A percentile compares a stretch with the other conserved stretches of the same genome.
phyloP scores from a whole-genome alignment of 2,888 invertebrate species.

The Molorchus minor region DNA sequence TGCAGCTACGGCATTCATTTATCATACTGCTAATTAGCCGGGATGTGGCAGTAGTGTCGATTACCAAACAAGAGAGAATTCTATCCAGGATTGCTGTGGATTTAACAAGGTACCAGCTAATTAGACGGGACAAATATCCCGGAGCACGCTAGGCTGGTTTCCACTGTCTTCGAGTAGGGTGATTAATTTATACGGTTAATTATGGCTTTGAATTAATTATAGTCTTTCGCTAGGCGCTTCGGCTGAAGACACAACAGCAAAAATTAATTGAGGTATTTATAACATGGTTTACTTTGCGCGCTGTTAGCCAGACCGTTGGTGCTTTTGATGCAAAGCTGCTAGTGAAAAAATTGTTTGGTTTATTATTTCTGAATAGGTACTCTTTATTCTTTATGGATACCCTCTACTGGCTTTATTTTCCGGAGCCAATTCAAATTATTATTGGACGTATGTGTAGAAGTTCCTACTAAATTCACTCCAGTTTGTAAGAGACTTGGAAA shows the following conservation, averaged over 20 bases:
- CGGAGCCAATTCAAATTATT: too few species aligned
- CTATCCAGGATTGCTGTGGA: slow-evolving; percentile 33
- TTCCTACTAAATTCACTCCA: too few species aligned
- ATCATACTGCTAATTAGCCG: slow-evolving; percentile 43
- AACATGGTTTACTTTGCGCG: slow-evolving; percentile 22
- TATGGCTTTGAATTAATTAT: slow-evolving; percentile 36
- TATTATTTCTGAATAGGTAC: too few species aligned
- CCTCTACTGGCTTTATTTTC: too few species aligned
- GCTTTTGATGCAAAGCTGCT: too few species aligned
- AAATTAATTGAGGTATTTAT: slow-evolving; percentile 28
- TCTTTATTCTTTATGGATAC: too few species aligned
- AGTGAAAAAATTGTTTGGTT: too few species aligned
- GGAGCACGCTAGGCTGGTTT: slow-evolving; percentile 32
- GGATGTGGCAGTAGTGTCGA: slow-evolving; percentile 41
- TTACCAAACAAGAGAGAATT: slow-evolving; percentile 39
- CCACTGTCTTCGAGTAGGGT: slow-evolving; percentile 34
- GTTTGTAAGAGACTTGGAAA: too few species aligned
- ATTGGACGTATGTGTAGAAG: too few species aligned
- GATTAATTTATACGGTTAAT: slow-evolving; percentile 39
- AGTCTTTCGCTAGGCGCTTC: slow-evolving; percentile 27
- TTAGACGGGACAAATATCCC: slow-evolving; percentile 39
- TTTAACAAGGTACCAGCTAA: slow-evolving; percentile 41
- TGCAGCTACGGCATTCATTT: slow-evolving; percentile 36
- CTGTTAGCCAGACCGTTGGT: background rate
- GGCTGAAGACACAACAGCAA: slow-evolving; percentile 26